Base-by-base conservation (phyloP, 1,140 invertebrate species). In the Magallana ariakensis region DNA sequence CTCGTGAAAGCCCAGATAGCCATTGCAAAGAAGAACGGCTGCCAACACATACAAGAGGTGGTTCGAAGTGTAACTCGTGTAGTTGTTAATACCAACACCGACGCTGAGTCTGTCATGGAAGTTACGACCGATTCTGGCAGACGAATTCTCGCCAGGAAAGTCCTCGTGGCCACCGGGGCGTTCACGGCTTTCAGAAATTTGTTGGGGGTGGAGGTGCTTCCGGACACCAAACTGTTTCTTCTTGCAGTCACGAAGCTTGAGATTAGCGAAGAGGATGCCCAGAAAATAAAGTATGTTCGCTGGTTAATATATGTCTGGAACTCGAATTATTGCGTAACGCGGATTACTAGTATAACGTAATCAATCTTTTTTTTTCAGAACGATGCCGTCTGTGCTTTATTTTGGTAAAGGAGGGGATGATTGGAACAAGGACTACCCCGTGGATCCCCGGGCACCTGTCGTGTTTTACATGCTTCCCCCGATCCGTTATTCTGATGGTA, bases 101-200 rank as follows among this genome's bases (percentile, higher is more conserved):
- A 75, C 15, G 11, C 66, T 26, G 55, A 22, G 15, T 87, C 87
- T 58, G 33, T 87, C 7, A 89, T 90, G 91, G 53, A 82, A 22
- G 84, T 92, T 8, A 33, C 86, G 8, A 91, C 89, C 13, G 88
- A 89, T 16, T 53, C 46, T 58, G 87, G 90, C 7, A 54, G 11
- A 15, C 46, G n/a, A 26, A 70, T 90, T 22, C 13, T 57, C 9
- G 80, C 87, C 5, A 85, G 85, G 15, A 87, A 87, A 57, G 90
- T 91, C 54, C 66, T 91, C 2, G 26, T 91, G 10, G 88, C 91
- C 3, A 91, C 90, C 13, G 90, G 90, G n/a, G 90, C 91, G 6
- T 92, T 90, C 60, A 92, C 91, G 8, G 58, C 57, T 2, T 89
- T 90, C 54, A 60, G 85, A 54, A 54, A 89, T 53, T 80, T 92